Evolutionary conservation across 2,113 vertebrate species (phyloP).

Genomic region (Takifugu bimaculatus): DNA sequence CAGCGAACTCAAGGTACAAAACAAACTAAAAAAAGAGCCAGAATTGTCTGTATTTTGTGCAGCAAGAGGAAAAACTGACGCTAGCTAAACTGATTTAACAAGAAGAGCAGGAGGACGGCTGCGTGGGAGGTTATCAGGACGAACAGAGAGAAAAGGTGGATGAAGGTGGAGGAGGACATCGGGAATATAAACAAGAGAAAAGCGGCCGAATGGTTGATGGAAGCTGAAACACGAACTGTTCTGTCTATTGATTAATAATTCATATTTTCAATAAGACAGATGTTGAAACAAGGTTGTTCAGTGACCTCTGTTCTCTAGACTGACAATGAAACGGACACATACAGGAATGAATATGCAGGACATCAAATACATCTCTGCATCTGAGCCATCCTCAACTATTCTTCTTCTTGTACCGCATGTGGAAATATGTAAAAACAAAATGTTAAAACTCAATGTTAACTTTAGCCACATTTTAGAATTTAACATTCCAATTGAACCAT

Average conservation of each 20-base stretch:
- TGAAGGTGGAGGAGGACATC: constrained; percentile 8
- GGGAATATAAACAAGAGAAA: constrained; percentile 2
- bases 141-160: constrained; percentile 3
- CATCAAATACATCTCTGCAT: constrained; percentile 11
- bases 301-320: neutral
- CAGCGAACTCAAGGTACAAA: neutral
- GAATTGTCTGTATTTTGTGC: too few species aligned
- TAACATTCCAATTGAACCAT: constrained; percentile 15
- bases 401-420: neutral
- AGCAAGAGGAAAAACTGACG: too few species aligned
- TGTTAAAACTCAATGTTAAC: neutral
- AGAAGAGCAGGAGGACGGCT: neutral
- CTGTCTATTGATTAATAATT: constrained; percentile 34
- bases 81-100: constrained; percentile 5
- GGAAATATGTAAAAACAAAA: constrained; percentile 12
- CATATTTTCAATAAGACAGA: neutral
- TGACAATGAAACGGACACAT: constrained; percentile 9
- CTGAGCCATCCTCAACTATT: neutral
- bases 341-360: neutral
- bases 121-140: neutral
- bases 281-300: constrained; percentile 2
- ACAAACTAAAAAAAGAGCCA: neutral
- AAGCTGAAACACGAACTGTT: constrained; percentile 25
- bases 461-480: neutral
- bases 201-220: constrained; percentile 26